These are phyloP conservation scores for Microchirus variegatus DNA, from an alignment of 2,797 vertebrate species.

Conservation along the genomic window DNA sequence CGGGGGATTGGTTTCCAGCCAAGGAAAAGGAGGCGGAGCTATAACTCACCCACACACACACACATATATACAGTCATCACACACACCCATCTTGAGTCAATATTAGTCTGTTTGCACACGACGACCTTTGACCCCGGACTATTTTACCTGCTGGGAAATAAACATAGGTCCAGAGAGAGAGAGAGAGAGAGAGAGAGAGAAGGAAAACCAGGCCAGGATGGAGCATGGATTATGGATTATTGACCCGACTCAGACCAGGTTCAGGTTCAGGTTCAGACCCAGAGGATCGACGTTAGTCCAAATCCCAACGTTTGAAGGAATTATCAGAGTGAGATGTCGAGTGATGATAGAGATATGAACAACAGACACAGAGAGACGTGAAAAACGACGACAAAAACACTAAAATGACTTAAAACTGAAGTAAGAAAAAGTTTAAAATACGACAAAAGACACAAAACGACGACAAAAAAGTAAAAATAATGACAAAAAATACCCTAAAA, in stretches of 20 bases:
- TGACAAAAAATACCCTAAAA: too few species aligned
- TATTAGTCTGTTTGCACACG: slow-evolving; percentile 47
- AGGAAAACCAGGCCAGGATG: neutral
- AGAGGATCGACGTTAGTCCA: neutral
- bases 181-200: too few species aligned
- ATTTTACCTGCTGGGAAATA: slow-evolving; percentile 55
- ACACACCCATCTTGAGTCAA: slow-evolving; percentile 54
- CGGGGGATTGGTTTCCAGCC: slow-evolving; percentile 33
- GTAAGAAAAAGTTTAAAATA: too few species aligned
- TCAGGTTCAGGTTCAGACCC: too few species aligned
- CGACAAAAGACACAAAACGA: too few species aligned
- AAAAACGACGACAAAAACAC: neutral
- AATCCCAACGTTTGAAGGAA: neutral
- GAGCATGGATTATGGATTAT: neutral
- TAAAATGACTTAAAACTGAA: too few species aligned
- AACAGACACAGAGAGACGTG: too few species aligned
- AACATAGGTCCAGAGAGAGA: slow-evolving; percentile 16
- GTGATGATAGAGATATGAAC: neutral
- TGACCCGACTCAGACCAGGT: too few species aligned
- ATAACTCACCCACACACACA: slow-evolving; percentile 11
- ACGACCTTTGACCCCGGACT: slow-evolving; percentile 56
- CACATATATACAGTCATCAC: slow-evolving; percentile 2
- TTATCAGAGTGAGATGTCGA: neutral
- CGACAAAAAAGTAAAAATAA: too few species aligned
- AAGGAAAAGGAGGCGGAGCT: slow-evolving; percentile 1